Base-by-base conservation (phyloP, 2,888 invertebrate genomes). In the Phragmatobia fuliginosa region DNA sequence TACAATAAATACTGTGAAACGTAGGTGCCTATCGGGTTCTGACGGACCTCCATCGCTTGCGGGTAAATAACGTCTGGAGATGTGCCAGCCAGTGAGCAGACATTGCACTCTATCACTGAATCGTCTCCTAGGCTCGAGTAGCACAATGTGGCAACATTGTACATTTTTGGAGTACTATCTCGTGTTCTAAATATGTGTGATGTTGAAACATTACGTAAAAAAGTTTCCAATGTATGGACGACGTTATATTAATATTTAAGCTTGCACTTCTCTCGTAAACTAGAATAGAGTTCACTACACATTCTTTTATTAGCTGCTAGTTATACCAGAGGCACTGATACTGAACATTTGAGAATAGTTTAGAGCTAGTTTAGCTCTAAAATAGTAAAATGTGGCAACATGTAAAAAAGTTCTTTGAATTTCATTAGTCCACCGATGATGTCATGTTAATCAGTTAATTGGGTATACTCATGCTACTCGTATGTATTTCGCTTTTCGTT, bases 381-480 rank as follows among this genome's bases (percentile, higher is more conserved):
- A 49, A 49, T n/a, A n/a, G 11, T 49, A n/a, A n/a, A 49, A n/a
- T 49, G 49, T 49, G 1, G n/a, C 49, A 21, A 49, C 1, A 5
- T 10, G 49, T n/a, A 49, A 49, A 49, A n/a, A 49, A 49, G 49
- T 49, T 49, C n/a, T 49, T 49, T 49, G 49, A n/a, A 49, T 49
- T n/a, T 49, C n/a, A 45, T 49, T 49, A 49, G n/a, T n/a, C 49
- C 25, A 11, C 10, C 49, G 49, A 49, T 49, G 49, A 49, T 49
- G 49, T 49, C 59, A 59, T 59, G 2, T 31, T 32, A 59, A 59
- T 31, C 59, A 31, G 59, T 28, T 18, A 59, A 28, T 49, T 49
- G n/a, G n/a, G 49, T n/a, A 49, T n/a, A 49, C n/a, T 49, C 49
- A 49, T n/a, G 49, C n/a, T 66, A 28, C 56, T 67, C 4, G 31